Evolutionary conservation across 1,140 invertebrate genomes (phyloP).

Genomic region (Melanaphis sacchari): DNA sequence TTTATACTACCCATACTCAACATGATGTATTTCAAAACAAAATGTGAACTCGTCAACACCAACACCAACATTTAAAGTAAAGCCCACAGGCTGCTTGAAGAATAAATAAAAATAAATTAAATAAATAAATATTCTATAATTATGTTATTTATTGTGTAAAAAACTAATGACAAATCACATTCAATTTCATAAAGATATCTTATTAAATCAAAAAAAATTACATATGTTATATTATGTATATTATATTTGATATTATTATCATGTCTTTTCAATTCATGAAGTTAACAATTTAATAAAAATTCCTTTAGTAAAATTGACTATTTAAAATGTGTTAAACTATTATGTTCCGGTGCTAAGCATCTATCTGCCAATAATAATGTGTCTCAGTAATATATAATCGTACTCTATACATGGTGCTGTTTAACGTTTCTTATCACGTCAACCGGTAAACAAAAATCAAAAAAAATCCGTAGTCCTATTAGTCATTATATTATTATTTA

Average conservation of each 20-base stretch:
- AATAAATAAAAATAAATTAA: neutral
- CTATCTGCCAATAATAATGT: neutral
- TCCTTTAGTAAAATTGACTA: neutral
- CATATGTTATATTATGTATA: neutral
- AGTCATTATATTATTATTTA: constrained; percentile 27
- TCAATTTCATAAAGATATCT: neutral
- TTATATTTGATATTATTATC: neutral
- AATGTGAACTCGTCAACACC: neutral
- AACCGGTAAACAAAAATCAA: neutral
- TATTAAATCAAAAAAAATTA: neutral
- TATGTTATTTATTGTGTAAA: neutral
- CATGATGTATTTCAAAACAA: neutral
- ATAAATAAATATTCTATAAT: neutral
- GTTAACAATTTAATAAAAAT: neutral
- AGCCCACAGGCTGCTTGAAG: neutral
- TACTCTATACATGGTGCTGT: neutral
- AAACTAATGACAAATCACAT: neutral
- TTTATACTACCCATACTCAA: neutral
- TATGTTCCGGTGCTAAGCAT: neutral
- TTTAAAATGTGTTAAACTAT: constrained; percentile 5
- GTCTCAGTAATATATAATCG: neutral
- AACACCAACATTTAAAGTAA: neutral
- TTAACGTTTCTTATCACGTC: constrained; percentile 19
- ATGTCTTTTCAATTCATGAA: neutral
- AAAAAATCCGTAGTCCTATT: neutral